Evolutionary conservation across 1,140 invertebrate genomes (phyloP), one percentile per base, ranked within the genome.

Genomic region (Bombus vancouverensis): DNA sequence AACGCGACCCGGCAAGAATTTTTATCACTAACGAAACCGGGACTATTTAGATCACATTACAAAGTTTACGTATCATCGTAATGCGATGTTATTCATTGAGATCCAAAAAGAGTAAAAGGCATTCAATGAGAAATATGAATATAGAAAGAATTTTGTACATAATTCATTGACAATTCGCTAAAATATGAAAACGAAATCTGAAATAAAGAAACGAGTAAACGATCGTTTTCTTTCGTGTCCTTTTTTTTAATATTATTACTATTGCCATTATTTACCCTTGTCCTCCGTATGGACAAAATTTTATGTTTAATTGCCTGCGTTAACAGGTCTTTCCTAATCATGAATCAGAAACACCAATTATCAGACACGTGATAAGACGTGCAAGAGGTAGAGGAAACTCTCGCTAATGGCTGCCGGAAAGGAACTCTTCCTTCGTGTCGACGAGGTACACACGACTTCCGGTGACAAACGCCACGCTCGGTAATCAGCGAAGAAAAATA

Each of bases 361-460:
- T 39, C 10, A 28, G 4, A 39, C 68, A 47, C 47, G 34, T 13
- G 79, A n/a, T 42, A 22, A 22, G 42, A 42, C 18, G 47, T 53
- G 37, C 22, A 32, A 3, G 15, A 32, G 10, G 25, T 25, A 9
- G 15, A 32, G 44, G 34, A n/a, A 44, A 25, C 39, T 74, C 59
- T 70, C 73, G 42, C 62, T 62, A 59, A 85, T 85, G 83, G 83
- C 83, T 85, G 83, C 76, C 83, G 83, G 83, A 72, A 79, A 79
- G 76, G 83, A 79, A 84, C 75, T 70, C 74, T 32, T 79, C 39
- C 39, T 47, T 59, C 44, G 66, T 62, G 66, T 34, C 53, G 75
- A 34, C 47, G 34, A 68, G 44, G 71, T 82, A 32, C 62, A 75
- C 53, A 59, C 59, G 81, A 76, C 44, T 84, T 53, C 81, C 76